Percentiles rank a stretch among this genome's conserved stretches.
Evolutionary conservation across 2,888 invertebrate genomes (phyloP).

Genomic region (Folsomia manolachei): DNA sequence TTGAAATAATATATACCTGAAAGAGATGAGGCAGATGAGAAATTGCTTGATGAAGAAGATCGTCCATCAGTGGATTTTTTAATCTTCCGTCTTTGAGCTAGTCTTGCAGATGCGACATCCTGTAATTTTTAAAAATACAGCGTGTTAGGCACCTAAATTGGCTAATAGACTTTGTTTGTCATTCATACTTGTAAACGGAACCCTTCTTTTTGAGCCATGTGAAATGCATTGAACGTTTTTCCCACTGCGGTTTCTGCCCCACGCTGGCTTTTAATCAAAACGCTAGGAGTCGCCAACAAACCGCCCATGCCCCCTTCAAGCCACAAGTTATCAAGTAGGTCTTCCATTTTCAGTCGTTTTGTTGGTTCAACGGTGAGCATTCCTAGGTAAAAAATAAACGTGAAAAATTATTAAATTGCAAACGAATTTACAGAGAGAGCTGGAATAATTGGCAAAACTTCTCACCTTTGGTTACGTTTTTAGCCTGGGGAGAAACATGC

Average conservation of each 20-base stretch:
- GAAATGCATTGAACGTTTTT: slow-evolving; percentile 67
- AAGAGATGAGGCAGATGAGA: slow-evolving; percentile 55
- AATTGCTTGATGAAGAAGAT: slow-evolving; percentile 56
- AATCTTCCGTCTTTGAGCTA: slow-evolving; percentile 67
- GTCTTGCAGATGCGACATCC: slow-evolving; percentile 68
- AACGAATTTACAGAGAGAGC: slow-evolving; percentile 3
- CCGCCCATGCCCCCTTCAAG: slow-evolving; percentile 55
- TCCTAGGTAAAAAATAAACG: slow-evolving; percentile 56
- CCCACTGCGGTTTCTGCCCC: slow-evolving; percentile 61
- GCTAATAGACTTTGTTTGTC: background rate
- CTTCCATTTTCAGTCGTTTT: slow-evolving; percentile 66
- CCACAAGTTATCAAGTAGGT: slow-evolving; percentile 69
- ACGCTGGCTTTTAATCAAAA: slow-evolving; percentile 55
- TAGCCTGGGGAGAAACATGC: slow-evolving; percentile 70
- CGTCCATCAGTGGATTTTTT: slow-evolving; percentile 58
- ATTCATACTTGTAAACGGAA: slow-evolving; percentile 61
- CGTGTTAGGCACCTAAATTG: background rate
- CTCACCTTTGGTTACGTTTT: slow-evolving; percentile 65
- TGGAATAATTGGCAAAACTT: background rate
- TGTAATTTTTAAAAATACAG: slow-evolving; percentile 55
- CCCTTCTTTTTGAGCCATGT: slow-evolving; percentile 67
- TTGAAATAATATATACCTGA: slow-evolving; percentile 26
- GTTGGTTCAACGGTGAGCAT: slow-evolving; percentile 75
- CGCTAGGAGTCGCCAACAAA: slow-evolving; percentile 62
- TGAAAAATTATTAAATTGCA: background rate